phyloP scores from a whole-genome alignment of 2,888 invertebrate genomes.

The Hylaea fasciaria region DNA sequence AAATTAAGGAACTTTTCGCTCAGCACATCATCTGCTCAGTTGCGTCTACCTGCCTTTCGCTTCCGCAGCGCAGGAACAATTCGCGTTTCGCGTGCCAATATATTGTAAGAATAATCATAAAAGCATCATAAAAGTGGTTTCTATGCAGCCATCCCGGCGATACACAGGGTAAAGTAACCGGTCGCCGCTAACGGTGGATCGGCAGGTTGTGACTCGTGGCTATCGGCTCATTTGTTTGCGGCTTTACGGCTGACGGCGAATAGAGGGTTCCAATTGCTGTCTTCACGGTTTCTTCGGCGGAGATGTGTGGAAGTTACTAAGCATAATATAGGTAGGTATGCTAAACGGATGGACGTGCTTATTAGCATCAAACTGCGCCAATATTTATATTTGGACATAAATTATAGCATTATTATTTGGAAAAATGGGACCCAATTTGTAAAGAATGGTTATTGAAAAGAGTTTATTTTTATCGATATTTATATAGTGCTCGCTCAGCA shows the following conservation, averaged over 20 bases:
- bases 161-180: constrained; percentile 30
- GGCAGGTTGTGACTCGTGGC: constrained; percentile 29
- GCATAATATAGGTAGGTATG: neutral
- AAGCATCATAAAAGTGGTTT: constrained; percentile 5
- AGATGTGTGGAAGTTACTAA: neutral
- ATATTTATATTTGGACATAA: no score
- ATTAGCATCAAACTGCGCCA: no score
- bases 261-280: constrained; percentile 6
- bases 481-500: no score
- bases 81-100: neutral
- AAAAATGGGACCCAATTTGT: no score
- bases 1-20: no score
- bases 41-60: no score
- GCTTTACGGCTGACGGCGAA: constrained; percentile 31
- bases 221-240: constrained; percentile 21
- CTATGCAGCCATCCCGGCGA: constrained; percentile 5
- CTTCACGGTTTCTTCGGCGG: neutral
- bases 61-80: neutral
- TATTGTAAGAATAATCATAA: neutral
- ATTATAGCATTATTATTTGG: no score
- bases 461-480: no score
- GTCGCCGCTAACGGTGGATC: constrained; percentile 37
- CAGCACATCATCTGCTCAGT: no score
- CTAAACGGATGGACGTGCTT: no score
- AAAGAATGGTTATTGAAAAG: no score